phyloP scores from a whole-genome alignment of 2,888 invertebrate species.

The Myopa tessellatipennis region DNA sequence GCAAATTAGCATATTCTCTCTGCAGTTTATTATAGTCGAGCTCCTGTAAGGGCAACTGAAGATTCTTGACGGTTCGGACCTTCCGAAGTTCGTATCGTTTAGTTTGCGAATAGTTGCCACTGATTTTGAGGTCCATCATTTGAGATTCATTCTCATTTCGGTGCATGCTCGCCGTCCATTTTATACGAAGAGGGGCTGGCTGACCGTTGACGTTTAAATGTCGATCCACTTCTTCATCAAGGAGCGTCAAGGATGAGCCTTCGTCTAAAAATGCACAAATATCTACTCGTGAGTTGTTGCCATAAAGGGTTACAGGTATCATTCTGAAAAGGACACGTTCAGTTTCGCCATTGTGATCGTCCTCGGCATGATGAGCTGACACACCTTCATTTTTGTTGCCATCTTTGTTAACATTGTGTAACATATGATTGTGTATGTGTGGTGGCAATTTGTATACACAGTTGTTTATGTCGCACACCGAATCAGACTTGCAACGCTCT shows the following conservation, averaged over 20 bases:
- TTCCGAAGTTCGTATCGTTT: not conserved
- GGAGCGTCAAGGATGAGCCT: slow-evolving; percentile 40
- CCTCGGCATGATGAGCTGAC: not conserved
- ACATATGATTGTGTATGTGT: slow-evolving; percentile 1
- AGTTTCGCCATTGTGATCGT: not conserved
- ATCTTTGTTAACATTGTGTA: slow-evolving; percentile 37
- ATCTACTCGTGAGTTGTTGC: slow-evolving; percentile 35
- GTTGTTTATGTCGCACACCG: too few relatives aligned
- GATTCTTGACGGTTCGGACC: not conserved
- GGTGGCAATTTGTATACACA: too few relatives aligned
- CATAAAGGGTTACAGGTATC: slow-evolving; percentile 43
- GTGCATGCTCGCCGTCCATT: slow-evolving; percentile 39
- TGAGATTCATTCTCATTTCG: slow-evolving; percentile 43
- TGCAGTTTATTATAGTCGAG: slow-evolving; percentile 17
- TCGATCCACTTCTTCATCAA: slow-evolving; percentile 38
- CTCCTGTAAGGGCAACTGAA: slow-evolving; percentile 27
- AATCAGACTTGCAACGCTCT: too few relatives aligned
- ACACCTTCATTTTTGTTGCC: not conserved
- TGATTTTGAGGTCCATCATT: not conserved
- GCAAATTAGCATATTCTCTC: slow-evolving; percentile 22
- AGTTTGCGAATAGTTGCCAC: not conserved
- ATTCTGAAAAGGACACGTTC: slow-evolving; percentile 39
- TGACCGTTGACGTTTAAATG: slow-evolving; percentile 9
- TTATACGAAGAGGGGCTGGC: not conserved
- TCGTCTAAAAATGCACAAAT: slow-evolving; percentile 46